phyloP scores from a whole-genome alignment of 1,140 invertebrate species.

The Schlechtendalia chinensis region DNA sequence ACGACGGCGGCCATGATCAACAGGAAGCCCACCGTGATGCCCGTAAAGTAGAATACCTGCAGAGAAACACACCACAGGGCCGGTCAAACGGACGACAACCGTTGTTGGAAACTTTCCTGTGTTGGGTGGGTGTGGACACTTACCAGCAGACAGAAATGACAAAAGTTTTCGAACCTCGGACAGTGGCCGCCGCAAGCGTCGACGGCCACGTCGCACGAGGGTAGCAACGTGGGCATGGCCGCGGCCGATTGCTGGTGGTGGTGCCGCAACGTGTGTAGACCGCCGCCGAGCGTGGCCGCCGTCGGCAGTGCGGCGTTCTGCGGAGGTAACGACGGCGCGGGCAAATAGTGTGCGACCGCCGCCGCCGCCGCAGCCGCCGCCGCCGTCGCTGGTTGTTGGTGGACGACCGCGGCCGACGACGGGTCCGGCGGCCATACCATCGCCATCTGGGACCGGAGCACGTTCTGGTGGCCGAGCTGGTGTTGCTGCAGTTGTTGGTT shows the following conservation, averaged over 20 bases:
- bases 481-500: neutral
- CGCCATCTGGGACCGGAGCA: neutral
- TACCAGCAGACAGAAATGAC: slow-evolving; percentile 66
- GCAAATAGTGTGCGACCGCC: neutral
- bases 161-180: slow-evolving; percentile 66
- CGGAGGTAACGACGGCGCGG: slow-evolving; percentile 6
- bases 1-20: slow-evolving; percentile 64
- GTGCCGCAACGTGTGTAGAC: neutral
- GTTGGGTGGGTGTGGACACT: too few species aligned
- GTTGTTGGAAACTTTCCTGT: too few species aligned
- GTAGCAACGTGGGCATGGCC: neutral
- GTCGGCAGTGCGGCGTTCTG: slow-evolving; percentile 57
- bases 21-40: slow-evolving; percentile 64
- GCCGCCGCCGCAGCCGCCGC: neutral
- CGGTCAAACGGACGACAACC: neutral
- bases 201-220: slow-evolving; percentile 56
- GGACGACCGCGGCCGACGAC: neutral
- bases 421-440: neutral
- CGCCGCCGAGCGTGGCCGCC: neutral
- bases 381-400: neutral
- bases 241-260: slow-evolving; percentile 35
- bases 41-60: slow-evolving; percentile 64
- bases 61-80: slow-evolving; percentile 54
- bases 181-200: slow-evolving; percentile 66
- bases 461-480: neutral